Evolutionary conservation across 2,797 vertebrate genomes (phyloP), one percentile per base, ranked within the genome.

Genomic region (Fistularia tabacaria): DNA sequence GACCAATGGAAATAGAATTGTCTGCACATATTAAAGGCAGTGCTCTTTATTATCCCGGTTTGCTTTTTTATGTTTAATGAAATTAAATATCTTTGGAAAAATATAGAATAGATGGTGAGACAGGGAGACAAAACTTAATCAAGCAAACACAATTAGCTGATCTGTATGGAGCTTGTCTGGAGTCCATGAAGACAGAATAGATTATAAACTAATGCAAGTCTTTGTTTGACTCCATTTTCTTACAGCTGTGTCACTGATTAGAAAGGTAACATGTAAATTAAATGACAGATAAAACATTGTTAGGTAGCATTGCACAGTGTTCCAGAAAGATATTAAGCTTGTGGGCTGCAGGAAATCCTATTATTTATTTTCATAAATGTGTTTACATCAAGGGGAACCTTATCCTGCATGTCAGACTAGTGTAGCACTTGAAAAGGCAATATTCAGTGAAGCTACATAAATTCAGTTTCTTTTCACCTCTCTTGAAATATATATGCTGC

Each of bases 121-220:
- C 49, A 68, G 69, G 67, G 14, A 54, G 66, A 46, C 61, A 39
- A 68, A 83, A 87, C 83, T 49, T 62, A 85, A 86, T 89, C 57
- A 86, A 41, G 47, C 72, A 77, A 86, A 85, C 56, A 40, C 79
- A 80, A 87, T 89, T 82, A 89, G 54, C 66, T 56, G 11, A 71
- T 77, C 80, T 73, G 61, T 71, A 46, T 74, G 71, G n/a, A n/a
- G n/a, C 68, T 84, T 85, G n/a, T 77, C 81, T 69, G 81, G 75
- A 84, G 74, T 78, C 77, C 71, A 71, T 4, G 59, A 70, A 41
- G 60, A 69, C 62, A 62, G 40, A 66, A 53, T 10, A 60, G 57
- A 69, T 59, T 57, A 49, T 64, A 54, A 2, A 48, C 51, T 75
- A 66, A 81, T 79, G 51, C 65, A 61, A 57, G 59, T 49, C 48